phyloP scores from a whole-genome alignment of 2,113 vertebrate genomes.

The Lethenteron camtschaticum region DNA sequence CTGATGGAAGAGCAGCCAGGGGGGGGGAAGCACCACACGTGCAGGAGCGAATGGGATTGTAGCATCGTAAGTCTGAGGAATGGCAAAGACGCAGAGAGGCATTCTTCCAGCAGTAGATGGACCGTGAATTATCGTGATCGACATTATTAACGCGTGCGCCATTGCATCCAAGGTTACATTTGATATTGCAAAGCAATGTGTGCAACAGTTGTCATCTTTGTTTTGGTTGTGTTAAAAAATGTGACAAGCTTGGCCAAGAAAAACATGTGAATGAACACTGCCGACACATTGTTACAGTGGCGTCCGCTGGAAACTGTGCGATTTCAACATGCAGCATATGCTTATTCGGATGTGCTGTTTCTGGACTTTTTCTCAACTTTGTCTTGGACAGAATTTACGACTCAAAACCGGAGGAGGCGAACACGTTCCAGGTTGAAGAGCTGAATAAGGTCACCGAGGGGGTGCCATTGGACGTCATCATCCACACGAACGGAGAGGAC shows the following conservation, averaged over 20 bases:
- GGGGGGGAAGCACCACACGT: no score
- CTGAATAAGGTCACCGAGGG: constrained; percentile 52
- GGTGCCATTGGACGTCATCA: constrained; percentile 29
- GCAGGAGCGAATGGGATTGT: no score
- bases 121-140: no score
- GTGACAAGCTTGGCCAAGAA: constrained; percentile 17
- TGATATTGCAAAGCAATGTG: no score
- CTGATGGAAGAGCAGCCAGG: no score
- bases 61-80: no score
- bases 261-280: constrained; percentile 4
- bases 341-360: not conserved
- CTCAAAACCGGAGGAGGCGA: constrained; percentile 45
- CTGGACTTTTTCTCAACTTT: not conserved
- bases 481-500: no score
- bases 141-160: no score
- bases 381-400: constrained; percentile 54
- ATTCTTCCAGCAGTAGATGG: no score
- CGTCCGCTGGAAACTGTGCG: not conserved
- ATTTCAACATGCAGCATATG: constrained; percentile 9
- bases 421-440: constrained; percentile 80
- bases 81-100: no score
- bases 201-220: no score
- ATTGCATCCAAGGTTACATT: no score
- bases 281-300: not conserved
- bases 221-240: constrained; percentile 30